Base-by-base conservation (phyloP, 2,797 vertebrate genomes). In the Acanthurus leucopareius region DNA sequence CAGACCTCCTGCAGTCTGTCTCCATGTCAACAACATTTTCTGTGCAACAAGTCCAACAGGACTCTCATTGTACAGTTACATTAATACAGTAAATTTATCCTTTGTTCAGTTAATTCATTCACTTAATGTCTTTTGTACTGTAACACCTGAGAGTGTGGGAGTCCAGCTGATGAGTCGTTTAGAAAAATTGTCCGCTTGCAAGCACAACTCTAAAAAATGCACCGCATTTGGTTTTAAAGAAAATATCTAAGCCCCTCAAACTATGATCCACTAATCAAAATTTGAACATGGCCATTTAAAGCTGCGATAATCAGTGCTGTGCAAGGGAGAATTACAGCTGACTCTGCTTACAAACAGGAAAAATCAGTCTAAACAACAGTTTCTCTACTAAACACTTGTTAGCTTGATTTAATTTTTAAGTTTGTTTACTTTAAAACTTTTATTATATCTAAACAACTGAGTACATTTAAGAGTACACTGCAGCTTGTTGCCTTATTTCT, bases 1-100 rank as follows among this genome's bases (percentile, higher is more conserved):
- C 0, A 63, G 49, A 81, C 61, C 73, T 64, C 56, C 71, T 56
- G 59, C 66, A 20, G 69, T 10, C 13, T 57, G 70, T 54, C 53
- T 52, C 79, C 42, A 6, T 49, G 35, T 69, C 59, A 62, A 22
- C 5, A 4, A 22, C 9, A 11, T 32, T 71, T 45, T 48, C 7
- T 28, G 17, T 45, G 17, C 59, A 44, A n/a, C 4, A 38, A 42
- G 38, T 22, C 35, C 40, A 70, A 19, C 16, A 45, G n/a, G 44
- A 53, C 58, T 38, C 58, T 57, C 5, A 40, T 0, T 10, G 49
- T 20, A 13, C 7, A 22, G 53, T 19, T 16, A 40, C 6, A 48
- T n/a, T 32, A 22, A 8, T 49, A 11, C 15, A 10, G 48, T n/a
- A 32, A 32, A 2, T 63, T 49, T 22, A 70, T 45, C n/a, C 6